These are phyloP conservation scores for Lacanobia oleracea DNA, from an alignment of 2,888 invertebrate species.

Conservation along the genomic window DNA sequence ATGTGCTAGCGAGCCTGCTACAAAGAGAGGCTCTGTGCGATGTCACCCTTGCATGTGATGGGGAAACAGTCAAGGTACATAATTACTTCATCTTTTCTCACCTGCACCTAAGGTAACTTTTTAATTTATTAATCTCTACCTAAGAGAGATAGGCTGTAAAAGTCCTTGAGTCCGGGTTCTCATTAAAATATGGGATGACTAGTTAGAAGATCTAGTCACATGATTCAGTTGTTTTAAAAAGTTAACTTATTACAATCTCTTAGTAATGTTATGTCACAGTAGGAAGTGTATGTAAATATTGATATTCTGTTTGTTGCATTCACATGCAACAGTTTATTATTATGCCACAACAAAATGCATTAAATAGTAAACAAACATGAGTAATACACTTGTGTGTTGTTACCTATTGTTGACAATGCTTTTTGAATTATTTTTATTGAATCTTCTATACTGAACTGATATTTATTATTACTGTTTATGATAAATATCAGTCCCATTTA, in stretches of 20 bases:
- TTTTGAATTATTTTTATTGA: conserved; percentile 58
- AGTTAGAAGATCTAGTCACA: conserved; percentile 46
- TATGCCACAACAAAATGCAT: conserved; percentile 83
- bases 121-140: background rate
- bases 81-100: conserved; percentile 3
- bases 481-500: conserved; percentile 6
- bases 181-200: conserved; percentile 32
- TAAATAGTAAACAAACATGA: conserved; percentile 86
- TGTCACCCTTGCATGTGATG: conserved; percentile 97
- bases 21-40: conserved; percentile 97
- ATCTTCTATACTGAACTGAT: conserved; percentile 14
- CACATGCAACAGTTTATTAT: conserved; percentile 81
- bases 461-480: conserved; percentile 4
- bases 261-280: conserved; percentile 72
- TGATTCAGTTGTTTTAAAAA: conserved; percentile 65
- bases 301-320: conserved; percentile 73
- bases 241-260: conserved; percentile 54
- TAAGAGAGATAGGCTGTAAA: background rate
- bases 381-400: conserved; percentile 73
- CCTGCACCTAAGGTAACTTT: background rate
- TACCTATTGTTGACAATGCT: conserved; percentile 67
- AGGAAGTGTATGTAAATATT: conserved; percentile 80
- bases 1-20: conserved; percentile 96
- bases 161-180: conserved; percentile 12
- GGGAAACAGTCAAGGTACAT: conserved; percentile 94